phyloP scores from a whole-genome alignment of 2,113 vertebrate genomes.

The Chrysemys picta region DNA sequence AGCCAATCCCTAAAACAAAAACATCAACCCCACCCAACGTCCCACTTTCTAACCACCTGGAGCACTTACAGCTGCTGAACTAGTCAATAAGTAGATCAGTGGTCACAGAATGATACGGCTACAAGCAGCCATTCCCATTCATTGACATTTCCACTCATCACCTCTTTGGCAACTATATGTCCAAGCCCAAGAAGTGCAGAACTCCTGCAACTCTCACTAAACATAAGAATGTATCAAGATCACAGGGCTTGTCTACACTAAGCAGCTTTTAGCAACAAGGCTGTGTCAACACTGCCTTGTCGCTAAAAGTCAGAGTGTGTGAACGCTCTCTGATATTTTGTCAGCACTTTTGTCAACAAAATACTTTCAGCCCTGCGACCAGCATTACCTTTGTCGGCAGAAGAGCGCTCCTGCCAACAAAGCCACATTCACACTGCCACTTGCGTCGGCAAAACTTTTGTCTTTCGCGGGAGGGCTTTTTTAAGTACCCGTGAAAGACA shows the following conservation, averaged over 20 bases:
- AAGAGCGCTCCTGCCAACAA: too few relatives aligned
- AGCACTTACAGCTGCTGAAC: rapidly evolving
- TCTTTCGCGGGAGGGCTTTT: too few relatives aligned
- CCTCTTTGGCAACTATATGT: not conserved
- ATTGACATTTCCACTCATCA: not conserved
- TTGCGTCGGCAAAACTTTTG: too few relatives aligned
- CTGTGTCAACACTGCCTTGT: too few relatives aligned
- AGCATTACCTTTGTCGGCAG: too few relatives aligned
- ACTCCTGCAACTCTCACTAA: not conserved
- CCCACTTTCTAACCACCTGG: not conserved
- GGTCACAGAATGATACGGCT: not conserved
- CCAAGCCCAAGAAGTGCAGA: not conserved
- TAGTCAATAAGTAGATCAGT: not conserved
- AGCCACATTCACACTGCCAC: too few relatives aligned
- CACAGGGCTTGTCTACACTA: not conserved
- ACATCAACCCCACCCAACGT: not conserved
- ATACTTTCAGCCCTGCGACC: too few relatives aligned
- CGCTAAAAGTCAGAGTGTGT: too few relatives aligned
- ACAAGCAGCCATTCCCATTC: not conserved
- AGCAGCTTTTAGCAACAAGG: too few relatives aligned
- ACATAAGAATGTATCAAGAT: not conserved
- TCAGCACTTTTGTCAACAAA: too few relatives aligned
- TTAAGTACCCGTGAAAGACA: too few relatives aligned
- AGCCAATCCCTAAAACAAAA: not conserved
- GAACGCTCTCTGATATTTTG: too few relatives aligned